These are phyloP conservation scores for Ursus arctos DNA, from an alignment of 2,113 vertebrate species.

Conservation along the genomic window DNA sequence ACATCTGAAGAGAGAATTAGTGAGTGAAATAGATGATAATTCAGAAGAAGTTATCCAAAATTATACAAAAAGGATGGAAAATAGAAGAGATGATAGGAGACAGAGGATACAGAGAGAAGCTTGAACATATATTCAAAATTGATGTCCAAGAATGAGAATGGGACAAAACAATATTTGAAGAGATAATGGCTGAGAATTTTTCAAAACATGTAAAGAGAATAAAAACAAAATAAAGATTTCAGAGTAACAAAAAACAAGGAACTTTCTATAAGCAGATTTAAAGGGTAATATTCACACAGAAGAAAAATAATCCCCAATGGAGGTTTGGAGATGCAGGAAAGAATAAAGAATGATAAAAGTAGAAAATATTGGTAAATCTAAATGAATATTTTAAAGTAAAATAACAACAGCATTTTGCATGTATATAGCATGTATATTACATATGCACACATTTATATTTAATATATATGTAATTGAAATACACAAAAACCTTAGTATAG, in stretches of 20 bases:
- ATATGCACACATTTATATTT: not conserved
- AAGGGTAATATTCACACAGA: not conserved
- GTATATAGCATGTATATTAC: not conserved
- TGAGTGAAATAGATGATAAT: constrained; percentile 18
- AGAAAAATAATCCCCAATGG: not conserved
- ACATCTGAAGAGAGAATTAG: not conserved
- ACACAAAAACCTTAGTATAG: not conserved
- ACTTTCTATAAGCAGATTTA: not conserved
- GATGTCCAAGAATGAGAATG: not conserved
- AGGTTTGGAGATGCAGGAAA: not conserved
- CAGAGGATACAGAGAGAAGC: not conserved
- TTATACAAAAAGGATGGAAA: constrained; percentile 22
- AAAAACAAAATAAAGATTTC: constrained; percentile 8
- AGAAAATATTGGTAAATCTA: not conserved
- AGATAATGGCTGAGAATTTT: not conserved
- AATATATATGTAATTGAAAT: not conserved
- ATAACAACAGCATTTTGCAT: not conserved
- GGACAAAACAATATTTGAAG: not conserved
- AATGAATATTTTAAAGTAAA: not conserved
- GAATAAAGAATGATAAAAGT: not conserved
- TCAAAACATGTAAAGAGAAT: constrained; percentile 37
- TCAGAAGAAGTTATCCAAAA: constrained; percentile 27
- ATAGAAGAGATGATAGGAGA: not conserved
- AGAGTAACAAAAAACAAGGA: not conserved
- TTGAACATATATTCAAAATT: not conserved